Percentiles rank a stretch among this genome's conserved stretches.
phyloP scores from a whole-genome alignment of 2,888 invertebrate genomes.

The Watsonalla cultraria region DNA sequence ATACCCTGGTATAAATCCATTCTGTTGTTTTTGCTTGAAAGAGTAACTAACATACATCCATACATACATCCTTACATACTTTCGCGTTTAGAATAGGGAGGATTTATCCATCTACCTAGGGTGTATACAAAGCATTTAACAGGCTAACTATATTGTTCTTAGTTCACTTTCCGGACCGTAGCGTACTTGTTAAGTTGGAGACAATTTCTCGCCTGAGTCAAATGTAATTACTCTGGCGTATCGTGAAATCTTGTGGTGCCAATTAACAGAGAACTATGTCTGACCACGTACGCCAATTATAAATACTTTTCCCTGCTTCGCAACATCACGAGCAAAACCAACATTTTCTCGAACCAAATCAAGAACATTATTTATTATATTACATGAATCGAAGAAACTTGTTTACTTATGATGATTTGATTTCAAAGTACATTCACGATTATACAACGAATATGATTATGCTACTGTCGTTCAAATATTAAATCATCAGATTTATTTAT shows the following conservation, averaged over 20 bases:
- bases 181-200: not conserved
- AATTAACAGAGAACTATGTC: constrained; percentile 33
- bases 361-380: not conserved
- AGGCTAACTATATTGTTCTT: not conserved
- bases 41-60: no score
- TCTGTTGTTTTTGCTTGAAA: no score
- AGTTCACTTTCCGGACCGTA: not conserved
- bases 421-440: not conserved
- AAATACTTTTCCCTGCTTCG: constrained; percentile 19
- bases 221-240: constrained; percentile 26
- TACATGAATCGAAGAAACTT: not conserved
- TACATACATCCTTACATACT: no score
- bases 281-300: constrained; percentile 31
- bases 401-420: not conserved
- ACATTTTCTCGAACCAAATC: not conserved
- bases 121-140: not conserved
- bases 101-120: not conserved
- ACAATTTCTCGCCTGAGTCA: constrained; percentile 22
- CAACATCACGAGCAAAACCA: constrained; percentile 17
- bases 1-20: no score
- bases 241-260: constrained; percentile 36
- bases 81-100: no score
- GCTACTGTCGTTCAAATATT: not conserved
- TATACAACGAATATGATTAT: not conserved
- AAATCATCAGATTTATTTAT: not conserved